Percentiles rank a stretch among this genome's conserved stretches.
Conservation (phyloP, 1,140 invertebrate species). For the Planococcus citri region DNA sequence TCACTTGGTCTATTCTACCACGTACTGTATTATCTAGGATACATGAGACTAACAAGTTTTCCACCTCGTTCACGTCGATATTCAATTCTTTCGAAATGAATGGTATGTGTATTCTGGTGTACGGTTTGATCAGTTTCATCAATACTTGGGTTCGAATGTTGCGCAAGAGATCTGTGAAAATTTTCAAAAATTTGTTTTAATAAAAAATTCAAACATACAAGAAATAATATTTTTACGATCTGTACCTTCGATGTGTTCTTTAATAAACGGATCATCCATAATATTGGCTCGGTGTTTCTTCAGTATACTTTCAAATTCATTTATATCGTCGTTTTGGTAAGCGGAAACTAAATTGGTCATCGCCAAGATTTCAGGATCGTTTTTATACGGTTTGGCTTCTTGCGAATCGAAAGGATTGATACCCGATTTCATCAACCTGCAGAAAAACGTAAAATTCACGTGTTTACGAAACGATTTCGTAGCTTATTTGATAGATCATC, state of each 20-base stretch:
- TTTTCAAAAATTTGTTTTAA: too few relatives aligned
- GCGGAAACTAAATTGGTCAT: slow-evolving; percentile 99
- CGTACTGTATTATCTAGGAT: slow-evolving; percentile 96
- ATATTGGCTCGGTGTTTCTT: slow-evolving; percentile 91
- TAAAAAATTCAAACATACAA: slow-evolving; percentile 21
- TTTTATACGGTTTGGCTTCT: slow-evolving; percentile 99
- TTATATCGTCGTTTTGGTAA: slow-evolving; percentile 98
- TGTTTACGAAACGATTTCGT: background rate
- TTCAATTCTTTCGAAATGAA: slow-evolving; percentile 97
- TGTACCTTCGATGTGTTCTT: slow-evolving; percentile 90
- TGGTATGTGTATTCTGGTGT: slow-evolving; percentile 94
- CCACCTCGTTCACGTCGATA: slow-evolving; percentile 91
- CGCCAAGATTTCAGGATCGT: slow-evolving; percentile 96
- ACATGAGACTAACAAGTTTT: slow-evolving; percentile 94
- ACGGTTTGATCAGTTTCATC: slow-evolving; percentile 95
- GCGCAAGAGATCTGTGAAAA: slow-evolving; percentile 66
- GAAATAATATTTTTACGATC: slow-evolving; percentile 1
- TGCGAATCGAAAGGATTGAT: slow-evolving; percentile 99
- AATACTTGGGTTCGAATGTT: slow-evolving; percentile 96
- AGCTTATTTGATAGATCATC: too few relatives aligned
- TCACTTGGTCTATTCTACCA: slow-evolving; percentile 93
- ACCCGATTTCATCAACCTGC: slow-evolving; percentile 95
- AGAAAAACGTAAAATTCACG: slow-evolving; percentile 25
- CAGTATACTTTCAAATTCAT: slow-evolving; percentile 94
- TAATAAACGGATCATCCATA: slow-evolving; percentile 98